Evolutionary conservation across 1,140 invertebrate genomes (phyloP), one percentile per base, ranked within the genome.

Genomic region (Ceratina australensis): DNA sequence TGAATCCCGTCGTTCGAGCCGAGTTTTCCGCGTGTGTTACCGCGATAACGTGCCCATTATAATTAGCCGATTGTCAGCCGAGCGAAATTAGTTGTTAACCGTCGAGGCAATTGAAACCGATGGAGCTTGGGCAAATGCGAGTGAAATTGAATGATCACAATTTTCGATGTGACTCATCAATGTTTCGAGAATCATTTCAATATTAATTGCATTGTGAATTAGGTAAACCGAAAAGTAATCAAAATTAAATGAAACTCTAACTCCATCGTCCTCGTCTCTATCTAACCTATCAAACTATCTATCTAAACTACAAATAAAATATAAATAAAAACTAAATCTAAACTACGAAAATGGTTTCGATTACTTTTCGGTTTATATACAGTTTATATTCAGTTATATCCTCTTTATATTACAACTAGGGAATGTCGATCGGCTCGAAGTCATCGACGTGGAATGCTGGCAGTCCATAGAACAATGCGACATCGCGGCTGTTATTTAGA

Each of bases 401-500:
- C n/a, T n/a, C n/a, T n/a, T n/a, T n/a, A n/a, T 72, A 47, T 60
- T 69, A 42, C 73, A 33, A 69, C 69, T 49, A 60, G 26, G 57
- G 74, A 71, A 77, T 56, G 67, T 15, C 16, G 67, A 78, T 78
- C 50, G 67, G n/a, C 42, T 72, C 67, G 47, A 20, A 71, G 22
- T 16, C 75, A 64, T 72, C 59, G 66, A 63, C 20, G 57, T 64
- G 68, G 33, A 60, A 69, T 69, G 73, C 63, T 63, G 33, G 67
- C 66, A 26, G 18, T 28, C 67, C 33, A 42, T 42, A 10, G 65
- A 69, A 76, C 73, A 76, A 76, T 76, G 66, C 73, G 73, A 76
- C 42, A 60, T 69, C 33, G 18, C 2, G 26, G 20, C 56, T 67
- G 47, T 76, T 68, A 56, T 68, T 75, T 75, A 49, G 56, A 59